A percentile compares a stretch with the other conserved stretches of the same genome.
Evolutionary conservation across 1,140 invertebrate genomes (phyloP).

Genomic region (Argopecten irradians): DNA sequence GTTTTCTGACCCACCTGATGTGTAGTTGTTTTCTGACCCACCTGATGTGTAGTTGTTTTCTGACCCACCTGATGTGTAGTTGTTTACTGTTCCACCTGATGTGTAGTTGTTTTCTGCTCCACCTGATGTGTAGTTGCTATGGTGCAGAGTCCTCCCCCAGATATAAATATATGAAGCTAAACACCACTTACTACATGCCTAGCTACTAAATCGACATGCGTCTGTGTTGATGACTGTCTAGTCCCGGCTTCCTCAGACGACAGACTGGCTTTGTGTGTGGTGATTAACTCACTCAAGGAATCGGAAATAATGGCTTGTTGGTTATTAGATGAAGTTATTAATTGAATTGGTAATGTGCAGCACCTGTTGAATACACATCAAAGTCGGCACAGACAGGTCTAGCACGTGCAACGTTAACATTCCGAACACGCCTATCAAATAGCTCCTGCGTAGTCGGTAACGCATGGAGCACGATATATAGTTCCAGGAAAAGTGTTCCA

Average conservation of each 20-base stretch:
- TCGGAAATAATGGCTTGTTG: background rate
- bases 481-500: background rate
- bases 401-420: background rate
- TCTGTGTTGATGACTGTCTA: background rate
- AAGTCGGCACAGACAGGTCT: background rate
- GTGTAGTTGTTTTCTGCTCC: too few relatives aligned
- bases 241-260: background rate
- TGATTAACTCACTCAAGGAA: constrained; percentile 5
- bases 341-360: background rate
- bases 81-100: too few relatives aligned
- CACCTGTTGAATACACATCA: constrained; percentile 2
- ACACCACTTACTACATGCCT: too few relatives aligned
- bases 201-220: background rate
- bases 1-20: too few relatives aligned
- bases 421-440: background rate
- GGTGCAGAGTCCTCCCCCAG: too few relatives aligned
- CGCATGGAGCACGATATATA: background rate
- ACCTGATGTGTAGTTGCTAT: too few relatives aligned
- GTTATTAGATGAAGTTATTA: constrained; percentile 1
- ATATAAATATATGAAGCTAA: too few relatives aligned
- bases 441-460: background rate
- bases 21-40: too few relatives aligned
- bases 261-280: background rate
- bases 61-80: too few relatives aligned
- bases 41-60: too few relatives aligned